Percentiles rank a stretch among this genome's conserved stretches.
phyloP scores from a whole-genome alignment of 2,113 vertebrate genomes.

The Leucoraja erinaceus region DNA sequence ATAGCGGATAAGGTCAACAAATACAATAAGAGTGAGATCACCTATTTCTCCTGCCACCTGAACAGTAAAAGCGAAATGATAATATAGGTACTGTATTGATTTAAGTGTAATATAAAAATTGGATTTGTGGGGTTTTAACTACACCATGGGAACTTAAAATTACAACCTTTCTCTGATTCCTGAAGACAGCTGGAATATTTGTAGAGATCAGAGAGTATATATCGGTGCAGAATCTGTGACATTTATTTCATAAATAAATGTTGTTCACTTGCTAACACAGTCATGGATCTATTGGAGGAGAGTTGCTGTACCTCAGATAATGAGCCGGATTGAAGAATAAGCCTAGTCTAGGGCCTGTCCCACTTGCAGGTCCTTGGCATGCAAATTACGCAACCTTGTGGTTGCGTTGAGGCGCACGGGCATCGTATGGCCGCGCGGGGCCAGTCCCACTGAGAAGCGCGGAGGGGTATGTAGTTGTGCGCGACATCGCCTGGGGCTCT shows the following conservation, averaged over 20 bases:
- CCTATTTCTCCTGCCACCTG: no score
- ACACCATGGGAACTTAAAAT: background rate
- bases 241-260: constrained; percentile 21
- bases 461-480: no score
- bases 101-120: background rate
- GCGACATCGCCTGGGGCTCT: no score
- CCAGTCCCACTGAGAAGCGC: no score
- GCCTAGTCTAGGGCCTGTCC: no score
- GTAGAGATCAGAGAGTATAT: background rate
- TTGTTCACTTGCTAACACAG: background rate
- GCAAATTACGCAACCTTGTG: no score
- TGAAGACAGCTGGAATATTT: constrained; percentile 6
- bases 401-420: no score
- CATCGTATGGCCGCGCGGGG: no score
- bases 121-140: background rate
- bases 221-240: background rate
- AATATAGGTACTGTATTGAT: background rate
- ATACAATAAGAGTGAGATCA: no score
- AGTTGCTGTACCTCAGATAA: background rate
- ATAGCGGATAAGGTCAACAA: no score
- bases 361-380: no score
- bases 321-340: constrained; percentile 3
- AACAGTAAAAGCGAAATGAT: no score
- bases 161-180: background rate
- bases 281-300: background rate